These are phyloP conservation scores for Cherax destructor DNA, from an alignment of 1,140 invertebrate genomes.

Conservation along the genomic window DNA sequence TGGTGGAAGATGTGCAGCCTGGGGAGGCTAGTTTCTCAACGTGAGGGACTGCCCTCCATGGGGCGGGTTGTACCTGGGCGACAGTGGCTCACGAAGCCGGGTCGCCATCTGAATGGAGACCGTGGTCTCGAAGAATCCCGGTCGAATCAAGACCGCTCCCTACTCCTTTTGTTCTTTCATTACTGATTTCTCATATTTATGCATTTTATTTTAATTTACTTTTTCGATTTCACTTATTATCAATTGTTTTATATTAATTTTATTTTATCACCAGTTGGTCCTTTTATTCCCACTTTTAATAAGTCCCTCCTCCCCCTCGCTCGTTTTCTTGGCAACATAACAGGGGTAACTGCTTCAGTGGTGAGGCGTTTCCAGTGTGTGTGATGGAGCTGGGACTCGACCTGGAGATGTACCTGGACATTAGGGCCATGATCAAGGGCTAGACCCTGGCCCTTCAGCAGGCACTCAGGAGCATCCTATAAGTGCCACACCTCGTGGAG, in stretches of 20 bases:
- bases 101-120: too few species aligned
- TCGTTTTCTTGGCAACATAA: not conserved
- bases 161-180: not conserved
- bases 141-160: too few species aligned
- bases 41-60: too few species aligned
- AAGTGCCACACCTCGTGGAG: too few species aligned
- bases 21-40: too few species aligned
- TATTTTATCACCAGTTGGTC: not conserved
- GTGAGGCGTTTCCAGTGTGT: not conserved
- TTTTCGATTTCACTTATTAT: not conserved
- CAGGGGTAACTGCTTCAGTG: constrained; percentile 27
- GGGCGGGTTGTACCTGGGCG: too few species aligned
- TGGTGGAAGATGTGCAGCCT: too few species aligned
- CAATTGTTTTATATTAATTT: not conserved
- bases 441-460: not conserved
- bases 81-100: too few species aligned
- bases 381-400: constrained; percentile 1
- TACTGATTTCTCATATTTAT: not conserved
- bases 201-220: not conserved
- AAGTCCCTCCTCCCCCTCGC: not conserved
- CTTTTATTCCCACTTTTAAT: not conserved
- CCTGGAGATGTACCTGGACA: not conserved
- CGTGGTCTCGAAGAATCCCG: too few species aligned
- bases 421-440: not conserved
- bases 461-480: too few species aligned